Percentiles rank a stretch among this genome's conserved stretches.
Evolutionary conservation across 2,113 vertebrate species (phyloP).

Genomic region (chimpanzee (Pan troglodytes)): DNA sequence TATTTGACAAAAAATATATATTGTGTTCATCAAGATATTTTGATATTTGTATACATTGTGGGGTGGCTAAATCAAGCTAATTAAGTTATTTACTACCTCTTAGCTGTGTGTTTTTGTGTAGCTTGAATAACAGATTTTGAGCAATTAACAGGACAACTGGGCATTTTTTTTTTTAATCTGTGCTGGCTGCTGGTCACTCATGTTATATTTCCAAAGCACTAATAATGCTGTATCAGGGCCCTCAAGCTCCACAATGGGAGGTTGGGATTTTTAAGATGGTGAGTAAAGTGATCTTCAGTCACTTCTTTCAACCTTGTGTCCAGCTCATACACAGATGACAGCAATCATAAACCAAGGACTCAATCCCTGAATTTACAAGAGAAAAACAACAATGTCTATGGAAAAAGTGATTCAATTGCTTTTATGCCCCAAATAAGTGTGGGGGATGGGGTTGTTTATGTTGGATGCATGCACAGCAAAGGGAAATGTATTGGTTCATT

Average conservation of each 20-base stretch:
- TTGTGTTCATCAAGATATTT: background rate
- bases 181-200: too few species aligned
- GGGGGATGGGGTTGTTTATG: background rate
- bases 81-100: background rate
- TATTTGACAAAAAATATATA: background rate
- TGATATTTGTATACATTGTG: background rate
- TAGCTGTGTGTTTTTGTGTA: background rate
- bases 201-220: background rate
- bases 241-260: too few species aligned
- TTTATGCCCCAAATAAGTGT: background rate
- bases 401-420: too few species aligned
- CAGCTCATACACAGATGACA: background rate
- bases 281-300: background rate
- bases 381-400: background rate
- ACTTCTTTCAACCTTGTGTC: background rate
- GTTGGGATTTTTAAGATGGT: accelerated
- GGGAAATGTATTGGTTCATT: background rate
- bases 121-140: background rate
- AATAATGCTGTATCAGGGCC: background rate
- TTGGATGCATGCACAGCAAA: too few species aligned
- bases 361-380: background rate
- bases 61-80: background rate
- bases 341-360: background rate
- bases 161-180: background rate
- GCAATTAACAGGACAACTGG: accelerated